These are phyloP conservation scores for Zygogramma bicolorata DNA, from an alignment of 2,888 invertebrate genomes.

Conservation along the genomic window DNA sequence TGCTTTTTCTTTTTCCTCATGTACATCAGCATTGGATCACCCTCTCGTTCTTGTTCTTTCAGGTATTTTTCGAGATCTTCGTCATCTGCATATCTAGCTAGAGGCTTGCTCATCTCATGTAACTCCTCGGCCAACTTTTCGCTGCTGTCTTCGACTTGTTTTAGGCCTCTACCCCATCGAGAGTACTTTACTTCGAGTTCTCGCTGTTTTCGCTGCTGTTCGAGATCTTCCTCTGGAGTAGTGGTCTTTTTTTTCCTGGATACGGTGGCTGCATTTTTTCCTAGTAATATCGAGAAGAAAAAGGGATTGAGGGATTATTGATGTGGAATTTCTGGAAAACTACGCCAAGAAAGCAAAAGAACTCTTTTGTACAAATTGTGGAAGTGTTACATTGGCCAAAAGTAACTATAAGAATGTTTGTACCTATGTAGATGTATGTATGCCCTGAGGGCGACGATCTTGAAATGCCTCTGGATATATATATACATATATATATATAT, in stretches of 20 bases:
- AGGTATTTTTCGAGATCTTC: conserved; percentile 85
- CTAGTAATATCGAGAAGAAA: background rate
- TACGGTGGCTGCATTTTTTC: conserved; percentile 75
- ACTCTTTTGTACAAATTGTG: too few species aligned
- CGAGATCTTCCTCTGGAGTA: conserved; percentile 75
- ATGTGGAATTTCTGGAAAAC: too few species aligned
- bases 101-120: conserved; percentile 89
- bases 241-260: conserved; percentile 77
- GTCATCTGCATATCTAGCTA: conserved; percentile 92
- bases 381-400: too few species aligned
- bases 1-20: conserved; percentile 79
- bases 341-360: too few species aligned
- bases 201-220: conserved; percentile 76
- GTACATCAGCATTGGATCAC: conserved; percentile 95
- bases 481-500: too few species aligned
- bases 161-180: conserved; percentile 86
- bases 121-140: conserved; percentile 79
- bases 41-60: conserved; percentile 81
- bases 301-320: too few species aligned
- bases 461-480: too few species aligned
- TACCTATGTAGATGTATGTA: too few species aligned
- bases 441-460: too few species aligned
- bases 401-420: too few species aligned
- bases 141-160: conserved; percentile 83
- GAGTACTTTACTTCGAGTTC: conserved; percentile 79